Evolutionary conservation across 2,113 vertebrate genomes (phyloP), one percentile per base, ranked within the genome.

Genomic region (Campylomormyrus tamandua): DNA sequence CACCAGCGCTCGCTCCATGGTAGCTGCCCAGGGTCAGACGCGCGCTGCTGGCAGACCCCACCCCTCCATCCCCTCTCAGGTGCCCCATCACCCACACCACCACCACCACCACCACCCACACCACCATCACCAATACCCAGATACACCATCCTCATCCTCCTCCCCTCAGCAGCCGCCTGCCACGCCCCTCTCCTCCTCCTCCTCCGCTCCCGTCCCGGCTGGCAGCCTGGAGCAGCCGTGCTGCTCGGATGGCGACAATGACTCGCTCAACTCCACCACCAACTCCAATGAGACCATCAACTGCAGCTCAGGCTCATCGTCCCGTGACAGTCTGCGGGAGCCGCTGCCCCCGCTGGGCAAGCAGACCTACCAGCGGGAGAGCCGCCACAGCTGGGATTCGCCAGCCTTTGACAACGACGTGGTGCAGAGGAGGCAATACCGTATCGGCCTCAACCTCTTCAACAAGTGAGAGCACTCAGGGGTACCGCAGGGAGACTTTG

Each of bases 201-300:
- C 95, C n/a, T 93, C 94, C 92, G 96, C 94, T 48, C 95, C 93
- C 31, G 87, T 92, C 0, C 92, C 92, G 0, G 92, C 95, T 1
- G 94, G 93, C n/a, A 94, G 88, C 91, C 90, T 94, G 91, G 94
- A 95, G 92, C 93, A 93, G 85, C 92, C 92, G n/a, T 93, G 93
- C 89, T 96, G 95, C 94, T 98, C 97, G 0, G 97, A 98, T 11
- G 97, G 97, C 0, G 97, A 98, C 93, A 98, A 98, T 13, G 97
- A 98, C 92, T 98, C 97, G 87, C 96, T 98, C 15, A 97, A 97
- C 93, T 97, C 97, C 94, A 97, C 97, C 93, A 97, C 96, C 93
- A 98, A 98, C 94, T 98, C 97, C 94, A 98, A 98, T 4, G 97
- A 98, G 95, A 98, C 96, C 93, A 97, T 97, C 95, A 98, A 98